Conservation (phyloP, 37 sponge, comb jelly and placozoan species). For the Geodia barretti region DNA sequence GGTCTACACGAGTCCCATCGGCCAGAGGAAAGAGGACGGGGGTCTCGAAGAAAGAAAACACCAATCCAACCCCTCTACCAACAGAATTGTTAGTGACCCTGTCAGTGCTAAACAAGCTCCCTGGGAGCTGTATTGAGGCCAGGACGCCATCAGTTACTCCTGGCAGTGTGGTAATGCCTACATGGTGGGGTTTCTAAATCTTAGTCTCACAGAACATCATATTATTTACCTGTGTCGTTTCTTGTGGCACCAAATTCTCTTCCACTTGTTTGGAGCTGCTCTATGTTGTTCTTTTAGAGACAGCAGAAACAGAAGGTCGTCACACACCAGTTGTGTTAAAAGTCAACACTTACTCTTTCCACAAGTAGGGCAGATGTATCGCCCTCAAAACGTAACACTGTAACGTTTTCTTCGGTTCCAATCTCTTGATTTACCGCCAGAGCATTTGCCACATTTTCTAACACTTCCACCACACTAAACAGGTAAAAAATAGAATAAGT, state of each 20-base stretch:
- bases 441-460: not conserved
- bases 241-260: not conserved
- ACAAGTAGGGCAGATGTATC: not conserved
- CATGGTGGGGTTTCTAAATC: no score
- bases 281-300: not conserved
- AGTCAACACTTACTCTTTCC: not conserved
- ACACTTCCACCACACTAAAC: not conserved
- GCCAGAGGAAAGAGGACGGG: conserved; percentile 11
- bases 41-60: conserved; percentile 18
- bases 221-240: not conserved
- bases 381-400: not conserved
- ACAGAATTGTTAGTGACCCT: not conserved
- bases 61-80: conserved; percentile 14
- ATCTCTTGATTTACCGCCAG: not conserved
- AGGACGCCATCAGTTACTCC: not conserved
- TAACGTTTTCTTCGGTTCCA: not conserved
- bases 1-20: not conserved
- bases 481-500: no score
- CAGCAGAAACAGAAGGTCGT: no score
- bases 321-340: no score
- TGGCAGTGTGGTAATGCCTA: no score
- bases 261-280: not conserved
- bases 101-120: not conserved
- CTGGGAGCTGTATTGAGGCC: conserved; percentile 8
- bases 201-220: no score